These are phyloP conservation scores for Habroteleia sp. DNA, from an alignment of 2,888 invertebrate genomes.

Conservation along the genomic window DNA sequence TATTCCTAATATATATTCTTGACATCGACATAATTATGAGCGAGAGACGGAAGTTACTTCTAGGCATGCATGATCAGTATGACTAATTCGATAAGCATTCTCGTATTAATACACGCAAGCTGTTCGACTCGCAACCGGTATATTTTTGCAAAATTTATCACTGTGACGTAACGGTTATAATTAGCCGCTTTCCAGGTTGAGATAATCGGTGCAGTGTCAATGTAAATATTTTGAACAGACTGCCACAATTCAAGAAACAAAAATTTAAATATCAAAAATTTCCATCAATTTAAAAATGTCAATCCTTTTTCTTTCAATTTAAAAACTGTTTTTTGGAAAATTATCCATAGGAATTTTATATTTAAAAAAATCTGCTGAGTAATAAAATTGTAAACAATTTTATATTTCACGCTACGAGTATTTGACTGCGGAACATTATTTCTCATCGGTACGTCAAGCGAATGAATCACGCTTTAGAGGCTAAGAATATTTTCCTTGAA, in stretches of 20 bases:
- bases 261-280: no score
- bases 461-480: constrained; percentile 9
- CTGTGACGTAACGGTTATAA: constrained; percentile 27
- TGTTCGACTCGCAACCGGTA: constrained; percentile 9
- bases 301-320: no score
- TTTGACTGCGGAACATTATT: no score
- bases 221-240: constrained; percentile 18
- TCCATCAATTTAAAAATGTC: no score
- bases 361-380: no score
- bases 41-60: constrained; percentile 39
- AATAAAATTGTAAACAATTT: no score
- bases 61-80: constrained; percentile 46
- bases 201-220: constrained; percentile 18
- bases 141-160: constrained; percentile 39
- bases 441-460: neutral
- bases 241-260: constrained; percentile 1
- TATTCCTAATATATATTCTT: constrained; percentile 22
- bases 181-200: constrained; percentile 18
- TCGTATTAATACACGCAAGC: constrained; percentile 14
- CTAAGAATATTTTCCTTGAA: constrained; percentile 13
- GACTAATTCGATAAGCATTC: constrained; percentile 53
- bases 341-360: no score
- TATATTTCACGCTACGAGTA: no score
- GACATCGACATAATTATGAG: constrained; percentile 27
- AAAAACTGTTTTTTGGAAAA: neutral